Conservation (phyloP, 2,888 invertebrate genomes). For the Ptilodon capucinus region DNA sequence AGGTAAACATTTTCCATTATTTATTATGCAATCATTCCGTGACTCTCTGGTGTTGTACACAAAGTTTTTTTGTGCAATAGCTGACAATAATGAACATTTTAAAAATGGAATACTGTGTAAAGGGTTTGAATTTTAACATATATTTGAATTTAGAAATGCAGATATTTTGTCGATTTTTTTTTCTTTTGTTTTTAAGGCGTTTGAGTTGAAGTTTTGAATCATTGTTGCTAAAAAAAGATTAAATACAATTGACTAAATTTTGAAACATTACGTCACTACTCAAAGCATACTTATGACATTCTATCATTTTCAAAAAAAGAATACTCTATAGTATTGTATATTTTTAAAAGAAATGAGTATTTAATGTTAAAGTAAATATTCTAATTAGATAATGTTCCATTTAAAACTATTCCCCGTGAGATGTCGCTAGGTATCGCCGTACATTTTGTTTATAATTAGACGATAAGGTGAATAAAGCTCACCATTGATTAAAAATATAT, state of each 20-base stretch:
- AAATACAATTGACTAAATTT: too few relatives aligned
- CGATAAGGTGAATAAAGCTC: slow-evolving; percentile 13
- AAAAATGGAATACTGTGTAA: neutral
- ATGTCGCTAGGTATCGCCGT: slow-evolving; percentile 17
- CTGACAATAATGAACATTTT: neutral
- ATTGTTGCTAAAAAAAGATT: too few relatives aligned
- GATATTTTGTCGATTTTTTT: too few relatives aligned
- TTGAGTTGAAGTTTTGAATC: too few relatives aligned
- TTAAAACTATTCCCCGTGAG: slow-evolving; percentile 21
- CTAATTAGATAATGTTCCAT: slow-evolving; percentile 10
- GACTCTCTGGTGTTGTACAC: slow-evolving; percentile 9
- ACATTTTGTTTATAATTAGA: neutral
- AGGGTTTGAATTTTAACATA: neutral
- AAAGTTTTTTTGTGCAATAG: slow-evolving; percentile 5
- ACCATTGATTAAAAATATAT: neutral
- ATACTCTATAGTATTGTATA: too few relatives aligned
- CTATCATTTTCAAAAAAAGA: too few relatives aligned
- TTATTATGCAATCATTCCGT: slow-evolving; percentile 49
- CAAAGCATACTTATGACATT: too few relatives aligned
- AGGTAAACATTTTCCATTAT: slow-evolving; percentile 68
- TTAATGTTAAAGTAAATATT: neutral
- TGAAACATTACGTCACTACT: too few relatives aligned
- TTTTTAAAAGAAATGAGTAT: too few relatives aligned
- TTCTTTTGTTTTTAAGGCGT: too few relatives aligned
- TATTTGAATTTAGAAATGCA: neutral